Base-by-base conservation (phyloP, 2,888 invertebrate genomes). In the Amiota mariae region DNA sequence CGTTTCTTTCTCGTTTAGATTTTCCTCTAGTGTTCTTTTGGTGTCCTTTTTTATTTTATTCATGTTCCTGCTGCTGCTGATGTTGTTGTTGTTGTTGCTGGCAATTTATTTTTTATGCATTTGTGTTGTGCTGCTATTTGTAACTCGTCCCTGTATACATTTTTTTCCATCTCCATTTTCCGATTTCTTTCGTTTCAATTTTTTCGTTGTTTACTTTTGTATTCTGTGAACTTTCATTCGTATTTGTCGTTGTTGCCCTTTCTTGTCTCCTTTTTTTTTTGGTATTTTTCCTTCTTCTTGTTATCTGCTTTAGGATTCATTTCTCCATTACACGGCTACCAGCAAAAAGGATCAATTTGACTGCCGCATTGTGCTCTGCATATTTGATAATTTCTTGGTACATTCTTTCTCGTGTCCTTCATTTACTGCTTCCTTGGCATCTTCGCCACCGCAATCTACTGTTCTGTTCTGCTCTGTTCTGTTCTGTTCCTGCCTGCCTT, bases 341-440 rank as follows among this genome's bases (percentile, higher is more conserved):
- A 70, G 47, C 56, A 51, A 61, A 71, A 57, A 63, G 66, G 66
- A 70, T 72, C 67, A 68, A 54, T 71, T 72, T 57, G 71, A 67
- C 68, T 70, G 73, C 71, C 70, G 57, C 75, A 75, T 74, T 75
- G 77, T 57, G 75, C 73, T 75, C 73, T 72, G 75, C 75, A 75
- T 77, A 74, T 74, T 73, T 75, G 72, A 75, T 74, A 74, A 75
- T 71, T 75, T 75, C 54, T 75, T 72, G 48, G 15, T 59, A 11
- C 15, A 36, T 66, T 15, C 12, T 63, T 24, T 48, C 1, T 11
- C 36, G 15, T 46, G 20, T 15, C 13, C 54, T 51, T 24, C 51
- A 6, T 46, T 64, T 8, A n/a, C 18, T 9, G 18, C 11, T 36
- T 9, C 64, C 18, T 64, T 11, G 47, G 48, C 66, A 18, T 11